Evolutionary conservation across 1,140 invertebrate species (phyloP).

Genomic region (Papilio machaon): DNA sequence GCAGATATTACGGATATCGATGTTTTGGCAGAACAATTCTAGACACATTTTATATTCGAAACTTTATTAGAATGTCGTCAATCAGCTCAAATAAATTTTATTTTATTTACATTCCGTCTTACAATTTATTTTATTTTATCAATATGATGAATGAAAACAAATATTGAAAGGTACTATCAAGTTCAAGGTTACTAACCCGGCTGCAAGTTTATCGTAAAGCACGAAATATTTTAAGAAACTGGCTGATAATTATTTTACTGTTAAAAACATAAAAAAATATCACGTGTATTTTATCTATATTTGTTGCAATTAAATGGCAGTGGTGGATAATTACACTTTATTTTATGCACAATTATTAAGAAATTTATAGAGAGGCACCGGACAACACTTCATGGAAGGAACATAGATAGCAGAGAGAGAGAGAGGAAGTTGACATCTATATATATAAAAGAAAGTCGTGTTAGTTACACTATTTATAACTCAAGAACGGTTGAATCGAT

Average conservation of each 20-base stretch:
- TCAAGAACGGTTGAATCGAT: too few species aligned
- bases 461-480: too few species aligned
- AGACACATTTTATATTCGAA: neutral
- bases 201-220: neutral
- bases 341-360: too few species aligned
- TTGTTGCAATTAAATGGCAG: too few species aligned
- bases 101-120: neutral
- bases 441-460: too few species aligned
- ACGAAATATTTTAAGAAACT: constrained; percentile 1
- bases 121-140: neutral
- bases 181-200: neutral
- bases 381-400: too few species aligned
- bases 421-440: too few species aligned
- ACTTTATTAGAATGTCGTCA: too few species aligned
- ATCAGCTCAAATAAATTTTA: too few species aligned
- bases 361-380: too few species aligned
- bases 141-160: neutral
- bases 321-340: too few species aligned
- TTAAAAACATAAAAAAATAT: neutral
- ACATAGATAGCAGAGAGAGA: too few species aligned
- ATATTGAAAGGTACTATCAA: neutral
- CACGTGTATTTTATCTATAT: neutral
- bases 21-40: neutral
- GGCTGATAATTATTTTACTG: neutral
- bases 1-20: neutral